Conservation (phyloP, 2,113 vertebrate species). For the Maylandia zebra region DNA sequence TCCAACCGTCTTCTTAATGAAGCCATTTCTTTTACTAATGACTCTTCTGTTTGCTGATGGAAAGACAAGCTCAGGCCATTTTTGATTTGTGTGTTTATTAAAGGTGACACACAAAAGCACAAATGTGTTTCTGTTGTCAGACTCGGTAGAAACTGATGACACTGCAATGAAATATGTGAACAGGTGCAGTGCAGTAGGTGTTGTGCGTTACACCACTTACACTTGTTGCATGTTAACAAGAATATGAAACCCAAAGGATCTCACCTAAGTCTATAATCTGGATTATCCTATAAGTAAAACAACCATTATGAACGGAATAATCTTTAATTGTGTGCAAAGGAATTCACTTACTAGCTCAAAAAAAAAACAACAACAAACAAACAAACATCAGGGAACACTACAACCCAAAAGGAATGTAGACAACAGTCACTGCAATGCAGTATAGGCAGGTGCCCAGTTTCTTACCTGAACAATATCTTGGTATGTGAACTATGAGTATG, state of each 20-base stretch:
- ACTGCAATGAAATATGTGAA: not conserved
- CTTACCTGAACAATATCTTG: not conserved
- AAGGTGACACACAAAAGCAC: not conserved
- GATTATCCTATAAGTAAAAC: not conserved
- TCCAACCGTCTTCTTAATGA: not conserved
- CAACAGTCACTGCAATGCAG: not conserved
- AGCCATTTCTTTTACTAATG: not conserved
- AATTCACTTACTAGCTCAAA: not conserved
- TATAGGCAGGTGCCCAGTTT: not conserved
- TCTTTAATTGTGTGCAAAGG: not conserved
- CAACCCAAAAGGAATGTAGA: not conserved
- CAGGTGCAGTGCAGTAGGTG: not conserved
- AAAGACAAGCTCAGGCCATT: not conserved
- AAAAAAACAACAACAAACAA: not conserved
- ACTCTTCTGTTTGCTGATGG: not conserved
- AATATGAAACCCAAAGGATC: not conserved
- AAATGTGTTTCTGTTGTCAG: not conserved
- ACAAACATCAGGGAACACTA: not conserved
- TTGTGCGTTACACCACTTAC: not conserved
- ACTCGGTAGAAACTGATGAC: not conserved
- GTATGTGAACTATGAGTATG: not conserved
- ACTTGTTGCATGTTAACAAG: not conserved
- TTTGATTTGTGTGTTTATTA: not conserved
- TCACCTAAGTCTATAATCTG: not conserved
- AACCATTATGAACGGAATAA: not conserved